phyloP scores from a whole-genome alignment of 2,797 vertebrate genomes.

The Coreius guichenoti region DNA sequence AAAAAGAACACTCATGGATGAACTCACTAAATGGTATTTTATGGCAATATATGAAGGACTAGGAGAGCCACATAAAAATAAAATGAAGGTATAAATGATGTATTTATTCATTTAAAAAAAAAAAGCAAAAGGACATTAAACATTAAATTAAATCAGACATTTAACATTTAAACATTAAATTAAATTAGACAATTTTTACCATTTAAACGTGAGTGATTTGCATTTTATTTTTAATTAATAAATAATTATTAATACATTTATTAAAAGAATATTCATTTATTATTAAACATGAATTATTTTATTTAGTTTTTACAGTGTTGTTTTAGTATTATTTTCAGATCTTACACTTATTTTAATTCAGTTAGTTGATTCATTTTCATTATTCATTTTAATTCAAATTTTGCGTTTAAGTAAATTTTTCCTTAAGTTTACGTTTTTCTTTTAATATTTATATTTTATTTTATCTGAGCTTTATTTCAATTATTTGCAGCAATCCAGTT shows the following conservation, averaged over 20 bases:
- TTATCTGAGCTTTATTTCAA: not conserved
- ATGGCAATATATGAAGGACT: not conserved
- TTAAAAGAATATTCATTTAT: too few species aligned
- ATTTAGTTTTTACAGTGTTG: not conserved
- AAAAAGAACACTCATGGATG: not conserved
- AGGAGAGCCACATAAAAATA: not conserved
- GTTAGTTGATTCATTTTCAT: not conserved
- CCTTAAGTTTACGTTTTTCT: not conserved
- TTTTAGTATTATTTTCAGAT: not conserved
- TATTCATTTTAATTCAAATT: too few species aligned
- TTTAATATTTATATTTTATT: not conserved
- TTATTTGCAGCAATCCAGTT: not conserved
- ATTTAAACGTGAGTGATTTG: not conserved
- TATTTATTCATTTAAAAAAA: too few species aligned
- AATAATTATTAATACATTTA: not conserved
- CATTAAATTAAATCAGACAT: too few species aligned
- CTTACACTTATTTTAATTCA: not conserved
- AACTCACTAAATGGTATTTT: not conserved
- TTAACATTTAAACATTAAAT: not conserved
- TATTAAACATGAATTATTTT: not conserved
- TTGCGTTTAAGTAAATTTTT: too few species aligned
- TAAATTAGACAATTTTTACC: not conserved
- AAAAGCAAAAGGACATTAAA: too few species aligned
- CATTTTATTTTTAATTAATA: not conserved
- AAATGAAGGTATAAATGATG: not conserved